These are phyloP conservation scores for Odontomachus brunneus DNA, from an alignment of 1,140 invertebrate genomes.

Conservation along the genomic window DNA sequence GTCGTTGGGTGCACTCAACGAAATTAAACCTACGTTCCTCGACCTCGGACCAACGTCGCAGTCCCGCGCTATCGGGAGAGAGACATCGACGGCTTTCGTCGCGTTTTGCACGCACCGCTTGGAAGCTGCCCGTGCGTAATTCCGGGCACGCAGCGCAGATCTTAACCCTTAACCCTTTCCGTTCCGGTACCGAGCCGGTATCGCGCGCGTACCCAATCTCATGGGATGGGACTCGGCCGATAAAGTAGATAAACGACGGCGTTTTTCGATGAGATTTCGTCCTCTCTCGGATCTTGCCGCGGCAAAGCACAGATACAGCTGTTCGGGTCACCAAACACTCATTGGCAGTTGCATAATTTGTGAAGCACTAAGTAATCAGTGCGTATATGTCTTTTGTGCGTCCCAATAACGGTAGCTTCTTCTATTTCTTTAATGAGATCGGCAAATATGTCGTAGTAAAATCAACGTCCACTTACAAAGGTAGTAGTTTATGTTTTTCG, in stretches of 20 bases:
- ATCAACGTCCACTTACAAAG: too few relatives aligned
- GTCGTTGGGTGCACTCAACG: conserved; percentile 83
- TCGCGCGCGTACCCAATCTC: neutral
- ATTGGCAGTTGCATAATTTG: too few relatives aligned
- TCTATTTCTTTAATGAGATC: too few relatives aligned
- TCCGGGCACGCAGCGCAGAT: conserved; percentile 58
- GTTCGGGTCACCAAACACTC: too few relatives aligned
- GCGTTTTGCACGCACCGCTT: conserved; percentile 61
- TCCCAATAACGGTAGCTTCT: too few relatives aligned
- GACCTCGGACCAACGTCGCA: conserved; percentile 69
- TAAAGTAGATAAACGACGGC: neutral
- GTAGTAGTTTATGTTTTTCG: too few relatives aligned
- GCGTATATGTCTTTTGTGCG: too few relatives aligned
- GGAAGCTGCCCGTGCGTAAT: conserved; percentile 39
- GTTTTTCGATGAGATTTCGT: neutral
- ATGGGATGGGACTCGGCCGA: neutral
- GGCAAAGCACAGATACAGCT: too few relatives aligned
- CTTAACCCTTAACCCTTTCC: conserved; percentile 53
- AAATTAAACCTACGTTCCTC: conserved; percentile 82
- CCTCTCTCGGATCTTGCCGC: neutral
- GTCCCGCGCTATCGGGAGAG: conserved; percentile 67
- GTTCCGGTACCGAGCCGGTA: neutral
- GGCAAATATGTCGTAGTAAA: too few relatives aligned
- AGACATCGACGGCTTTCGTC: conserved; percentile 68
- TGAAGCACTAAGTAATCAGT: too few relatives aligned